Conservation (phyloP, 2,797 vertebrate species). For the Antrozous pallidus region DNA sequence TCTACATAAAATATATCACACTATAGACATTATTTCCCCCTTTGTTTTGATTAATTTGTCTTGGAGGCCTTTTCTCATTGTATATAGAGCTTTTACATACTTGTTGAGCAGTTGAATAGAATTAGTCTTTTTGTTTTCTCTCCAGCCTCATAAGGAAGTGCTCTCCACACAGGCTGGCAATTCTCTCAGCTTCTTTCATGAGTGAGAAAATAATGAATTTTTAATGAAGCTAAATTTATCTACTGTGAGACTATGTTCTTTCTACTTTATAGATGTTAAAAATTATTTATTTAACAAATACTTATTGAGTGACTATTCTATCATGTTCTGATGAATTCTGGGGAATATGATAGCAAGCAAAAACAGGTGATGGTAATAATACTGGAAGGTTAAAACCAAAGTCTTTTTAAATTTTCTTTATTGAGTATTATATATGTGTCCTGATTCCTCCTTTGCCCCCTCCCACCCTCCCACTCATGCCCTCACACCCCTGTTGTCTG, state of each 20-base stretch:
- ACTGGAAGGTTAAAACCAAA: background rate
- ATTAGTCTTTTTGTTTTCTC: background rate
- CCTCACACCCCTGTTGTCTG: too few species aligned
- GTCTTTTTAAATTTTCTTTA: too few species aligned
- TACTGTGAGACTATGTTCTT: background rate
- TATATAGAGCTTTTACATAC: background rate
- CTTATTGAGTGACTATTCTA: background rate
- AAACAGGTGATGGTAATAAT: background rate
- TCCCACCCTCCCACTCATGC: too few species aligned
- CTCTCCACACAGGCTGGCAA: background rate
- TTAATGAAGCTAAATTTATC: background rate
- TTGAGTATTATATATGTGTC: too few species aligned
- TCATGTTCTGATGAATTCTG: background rate
- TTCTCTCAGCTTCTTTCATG: background rate
- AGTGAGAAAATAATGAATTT: background rate
- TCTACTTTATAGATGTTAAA: background rate
- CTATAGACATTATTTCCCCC: background rate
- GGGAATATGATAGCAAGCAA: background rate
- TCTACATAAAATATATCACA: background rate
- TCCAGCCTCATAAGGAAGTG: background rate
- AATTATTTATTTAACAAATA: background rate
- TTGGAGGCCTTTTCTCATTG: background rate
- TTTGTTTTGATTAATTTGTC: slow-evolving; percentile 17
- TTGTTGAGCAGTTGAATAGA: background rate
- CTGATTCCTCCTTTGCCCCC: too few species aligned